Evolutionary conservation across 2,797 vertebrate species (phyloP), one percentile per base, ranked within the genome.

Genomic region (Bryconaethiops microstoma): DNA sequence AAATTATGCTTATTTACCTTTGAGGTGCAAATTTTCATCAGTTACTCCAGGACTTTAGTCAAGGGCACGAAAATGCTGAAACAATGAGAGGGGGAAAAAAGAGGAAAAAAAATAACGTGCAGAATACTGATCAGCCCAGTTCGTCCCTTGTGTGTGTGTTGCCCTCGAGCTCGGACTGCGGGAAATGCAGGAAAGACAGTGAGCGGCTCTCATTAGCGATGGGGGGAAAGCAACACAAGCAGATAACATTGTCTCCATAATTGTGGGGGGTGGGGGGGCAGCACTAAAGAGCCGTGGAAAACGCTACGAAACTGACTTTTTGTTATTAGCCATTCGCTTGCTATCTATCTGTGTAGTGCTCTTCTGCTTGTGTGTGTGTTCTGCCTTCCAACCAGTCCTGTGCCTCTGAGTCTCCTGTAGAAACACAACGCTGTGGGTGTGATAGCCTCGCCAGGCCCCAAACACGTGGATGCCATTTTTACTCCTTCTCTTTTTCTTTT

Each of bases 111-210:
- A 10, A 45, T n/a, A 45, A 9, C 72, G 77, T 72, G 75, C 79
- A 80, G 82, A 85, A 88, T 88, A 83, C 80, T 73, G 80, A 88
- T 86, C 75, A 86, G 79, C 67, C 14, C 59, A 74, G 54, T 54
- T 57, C 69, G 77, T 84, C 83, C 79, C 78, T 74, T 63, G 83
- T 73, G 81, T 29, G 57, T 70, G 48, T 19, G 40, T 65, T 88
- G 83, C 82, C 81, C 87, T 85, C 80, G 74, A 85, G 82, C 83
- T 55, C 10, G 70, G 39, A 74, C 79, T 70, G 75, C 25, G 54
- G 70, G 80, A 69, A 83, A 82, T 77, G 40, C 42, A 40, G 40
- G 65, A 68, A 68, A 68, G 64, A 78, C 75, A 65, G 70, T 75
- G 65, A 19, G 75, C 39, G 63, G 80, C 64, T 85, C 84, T 83